Percentiles rank a stretch among this genome's conserved stretches.
These are phyloP conservation scores for Zoroaster sp. DNA, from an alignment of 53 echinoderm and acorn worm species.

Conservation along the genomic window DNA sequence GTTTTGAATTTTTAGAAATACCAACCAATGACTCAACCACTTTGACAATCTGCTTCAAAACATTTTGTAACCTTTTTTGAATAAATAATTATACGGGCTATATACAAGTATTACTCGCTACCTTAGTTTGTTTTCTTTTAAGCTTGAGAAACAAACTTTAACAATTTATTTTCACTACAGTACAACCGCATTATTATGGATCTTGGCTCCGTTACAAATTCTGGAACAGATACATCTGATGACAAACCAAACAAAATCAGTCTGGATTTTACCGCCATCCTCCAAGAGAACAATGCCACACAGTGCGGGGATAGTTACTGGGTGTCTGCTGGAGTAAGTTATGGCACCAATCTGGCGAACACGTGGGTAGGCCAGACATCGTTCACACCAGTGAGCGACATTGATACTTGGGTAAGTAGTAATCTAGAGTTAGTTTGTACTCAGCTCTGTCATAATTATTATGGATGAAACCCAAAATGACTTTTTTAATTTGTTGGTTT, in stretches of 20 bases:
- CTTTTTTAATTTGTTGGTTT: neutral
- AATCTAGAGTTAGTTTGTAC: too few relatives aligned
- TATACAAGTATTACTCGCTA: neutral
- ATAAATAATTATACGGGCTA: neutral
- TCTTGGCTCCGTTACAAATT: constrained; percentile 70
- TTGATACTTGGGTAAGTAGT: constrained; percentile 68
- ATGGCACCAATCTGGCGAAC: constrained; percentile 40
- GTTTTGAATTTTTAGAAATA: too few relatives aligned
- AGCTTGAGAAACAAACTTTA: neutral
- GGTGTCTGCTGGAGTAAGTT: constrained; percentile 72
- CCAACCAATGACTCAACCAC: too few relatives aligned
- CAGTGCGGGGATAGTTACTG: constrained; percentile 67
- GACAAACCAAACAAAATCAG: constrained; percentile 67
- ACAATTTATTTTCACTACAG: too few relatives aligned
- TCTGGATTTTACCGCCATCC: constrained; percentile 62
- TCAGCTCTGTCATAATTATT: too few relatives aligned
- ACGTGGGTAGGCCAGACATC: constrained; percentile 70
- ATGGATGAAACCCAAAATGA: too few relatives aligned
- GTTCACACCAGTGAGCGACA: constrained; percentile 73
- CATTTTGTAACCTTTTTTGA: too few relatives aligned
- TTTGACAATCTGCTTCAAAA: too few relatives aligned
- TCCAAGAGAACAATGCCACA: constrained; percentile 71
- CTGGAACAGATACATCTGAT: constrained; percentile 46
- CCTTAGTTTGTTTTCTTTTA: neutral
- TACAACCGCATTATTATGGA: constrained; percentile 75